Conservation (phyloP, 2,888 invertebrate genomes). For the Argyresthia albistria region DNA sequence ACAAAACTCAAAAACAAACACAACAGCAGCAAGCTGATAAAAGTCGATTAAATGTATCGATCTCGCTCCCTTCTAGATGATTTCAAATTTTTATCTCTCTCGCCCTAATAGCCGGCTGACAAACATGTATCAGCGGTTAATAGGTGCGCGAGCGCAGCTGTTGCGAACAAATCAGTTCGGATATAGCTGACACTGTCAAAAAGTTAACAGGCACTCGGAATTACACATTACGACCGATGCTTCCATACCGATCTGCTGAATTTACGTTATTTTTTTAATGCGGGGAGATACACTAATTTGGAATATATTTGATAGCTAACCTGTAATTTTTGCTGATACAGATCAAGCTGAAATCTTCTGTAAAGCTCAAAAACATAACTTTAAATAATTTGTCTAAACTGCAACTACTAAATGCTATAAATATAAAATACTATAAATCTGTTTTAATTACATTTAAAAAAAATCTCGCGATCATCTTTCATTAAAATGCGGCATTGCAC, state of each 20-base stretch:
- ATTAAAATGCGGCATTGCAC: not conserved
- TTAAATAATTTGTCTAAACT: no score
- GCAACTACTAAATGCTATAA: no score
- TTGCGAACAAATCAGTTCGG: conserved; percentile 71
- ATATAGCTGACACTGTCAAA: conserved; percentile 71
- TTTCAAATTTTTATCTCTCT: conserved; percentile 62
- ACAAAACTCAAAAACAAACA: no score
- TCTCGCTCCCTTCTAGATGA: conserved; percentile 61
- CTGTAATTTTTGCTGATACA: no score
- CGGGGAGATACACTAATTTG: no score
- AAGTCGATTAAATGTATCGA: conserved; percentile 61
- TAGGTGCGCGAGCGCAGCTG: conserved; percentile 70
- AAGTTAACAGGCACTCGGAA: conserved; percentile 43
- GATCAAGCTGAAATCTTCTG: no score
- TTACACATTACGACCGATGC: conserved; percentile 23
- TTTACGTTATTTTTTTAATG: not conserved
- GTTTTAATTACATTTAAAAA: no score
- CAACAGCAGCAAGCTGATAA: conserved; percentile 53
- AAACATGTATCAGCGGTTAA: conserved; percentile 73
- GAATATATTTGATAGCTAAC: no score
- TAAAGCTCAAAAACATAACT: no score
- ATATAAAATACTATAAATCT: no score
- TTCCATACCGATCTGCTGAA: conserved; percentile 2
- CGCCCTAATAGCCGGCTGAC: conserved; percentile 71
- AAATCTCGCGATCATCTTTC: no score